These are phyloP conservation scores for Hipposideros armiger DNA, from an alignment of 2,113 vertebrate genomes.

Conservation along the genomic window DNA sequence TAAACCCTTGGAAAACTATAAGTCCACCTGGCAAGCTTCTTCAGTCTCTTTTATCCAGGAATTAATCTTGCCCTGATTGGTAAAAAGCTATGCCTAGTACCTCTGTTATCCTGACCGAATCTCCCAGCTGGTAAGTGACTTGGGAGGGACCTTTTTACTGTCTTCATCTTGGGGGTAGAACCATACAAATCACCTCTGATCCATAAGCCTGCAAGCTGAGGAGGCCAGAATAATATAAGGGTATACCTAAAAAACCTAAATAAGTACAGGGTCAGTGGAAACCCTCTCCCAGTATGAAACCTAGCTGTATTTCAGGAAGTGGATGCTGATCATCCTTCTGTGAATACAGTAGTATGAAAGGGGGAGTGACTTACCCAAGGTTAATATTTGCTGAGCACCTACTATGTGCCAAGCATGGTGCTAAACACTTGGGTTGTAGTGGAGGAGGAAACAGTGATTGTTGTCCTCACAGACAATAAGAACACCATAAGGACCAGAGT, in stretches of 20 bases:
- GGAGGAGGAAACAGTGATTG: not conserved
- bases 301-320: not conserved
- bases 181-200: not conserved
- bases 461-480: not conserved
- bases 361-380: fast-evolving
- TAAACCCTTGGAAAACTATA: not conserved
- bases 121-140: not conserved
- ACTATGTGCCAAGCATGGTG: fast-evolving
- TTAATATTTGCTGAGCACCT: not conserved
- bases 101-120: not conserved
- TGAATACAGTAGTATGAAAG: not conserved
- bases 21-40: not conserved
- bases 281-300: not conserved
- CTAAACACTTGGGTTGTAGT: fast-evolving
- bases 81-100: not conserved
- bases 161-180: not conserved
- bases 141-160: not conserved
- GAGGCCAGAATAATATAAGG: not conserved
- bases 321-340: not conserved
- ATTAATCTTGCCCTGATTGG: not conserved
- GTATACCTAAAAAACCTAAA: not conserved
- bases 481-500: not conserved
- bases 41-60: not conserved
- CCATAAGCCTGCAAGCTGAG: not conserved
- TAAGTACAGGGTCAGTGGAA: not conserved